Conservation (phyloP, 2,888 invertebrate species). For the Oegoconia quadripuncta region DNA sequence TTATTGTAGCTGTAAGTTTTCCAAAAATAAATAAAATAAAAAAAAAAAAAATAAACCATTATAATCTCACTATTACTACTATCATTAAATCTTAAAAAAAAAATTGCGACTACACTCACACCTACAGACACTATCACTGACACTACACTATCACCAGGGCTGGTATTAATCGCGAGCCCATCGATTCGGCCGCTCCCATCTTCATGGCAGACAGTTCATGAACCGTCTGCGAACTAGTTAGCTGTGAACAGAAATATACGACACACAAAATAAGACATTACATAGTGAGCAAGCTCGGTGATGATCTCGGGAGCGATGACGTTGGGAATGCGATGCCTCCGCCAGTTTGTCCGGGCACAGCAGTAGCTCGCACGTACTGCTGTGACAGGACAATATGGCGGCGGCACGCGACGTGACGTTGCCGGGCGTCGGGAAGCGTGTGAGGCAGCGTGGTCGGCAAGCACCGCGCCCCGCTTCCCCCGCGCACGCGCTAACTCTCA, state of each 20-base stretch:
- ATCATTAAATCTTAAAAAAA: background rate
- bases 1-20: no score
- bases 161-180: constrained; percentile 12
- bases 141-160: constrained; percentile 16
- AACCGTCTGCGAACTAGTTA: constrained; percentile 11
- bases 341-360: constrained; percentile 92
- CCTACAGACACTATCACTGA: constrained; percentile 25
- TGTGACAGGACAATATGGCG: constrained; percentile 99
- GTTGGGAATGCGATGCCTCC: constrained; percentile 45
- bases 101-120: background rate
- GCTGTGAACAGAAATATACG: constrained; percentile 38
- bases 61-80: constrained; percentile 2
- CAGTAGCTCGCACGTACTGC: constrained; percentile 94
- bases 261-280: constrained; percentile 9
- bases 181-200: constrained; percentile 19
- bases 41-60: background rate
- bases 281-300: no score
- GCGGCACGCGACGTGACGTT: constrained; percentile 68
- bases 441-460: constrained; percentile 67
- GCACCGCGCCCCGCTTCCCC: constrained; percentile 49
- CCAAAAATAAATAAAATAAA: no score
- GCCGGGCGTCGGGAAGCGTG: constrained; percentile 74
- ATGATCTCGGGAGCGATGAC: constrained; percentile 16
- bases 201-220: constrained; percentile 9
- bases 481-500: constrained; percentile 61